Base-by-base conservation (phyloP, 2,797 vertebrate genomes). In the Pteronotus mesoamericanus region DNA sequence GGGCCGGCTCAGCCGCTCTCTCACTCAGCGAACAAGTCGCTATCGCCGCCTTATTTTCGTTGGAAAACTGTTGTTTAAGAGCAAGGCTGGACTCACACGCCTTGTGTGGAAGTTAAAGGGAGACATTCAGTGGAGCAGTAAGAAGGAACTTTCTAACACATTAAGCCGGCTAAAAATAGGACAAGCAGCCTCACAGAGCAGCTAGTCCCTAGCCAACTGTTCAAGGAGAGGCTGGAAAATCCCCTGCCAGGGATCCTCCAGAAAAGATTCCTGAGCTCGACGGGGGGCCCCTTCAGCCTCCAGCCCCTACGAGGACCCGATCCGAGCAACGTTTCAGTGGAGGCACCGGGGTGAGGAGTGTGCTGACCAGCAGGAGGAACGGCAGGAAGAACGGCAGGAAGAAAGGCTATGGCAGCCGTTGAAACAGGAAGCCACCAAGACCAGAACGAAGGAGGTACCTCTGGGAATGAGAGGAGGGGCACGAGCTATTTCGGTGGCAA, bases 301-400 rank as follows among this genome's bases (percentile, higher is more conserved):
- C 74, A 22, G 46, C 4, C 19, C 26, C 53, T 18, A 16, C 5
- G 59, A 46, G 26, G n/a, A 11, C 4, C 66, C 0, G 68, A 85
- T 46, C n/a, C 46, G 64, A 74, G 61, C 18, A 14, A 21, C 7
- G n/a, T 59, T 22, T 46, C 15, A 46, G 18, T 2, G 42, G 18
- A 48, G 29, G 29, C 61, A 2, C 2, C 0, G 15, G 48, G 48
- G 18, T 26, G 79, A 94, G 29, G 79, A 37, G 61, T 5, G 66
- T 4, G 5, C 1, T 1, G 16, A 51, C n/a, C n/a, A 21, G 48
- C 37, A 44, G n/a, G 83, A 64, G 1, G 12, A 48, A 26, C 0
- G 46, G n/a, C n/a, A n/a, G 46, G 14, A n/a, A n/a, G 26, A 16
- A n/a, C n/a, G n/a, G 19, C 9, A 59, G 64, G 8, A 10, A 39